A percentile compares a stretch with the other conserved stretches of the same genome.
Evolutionary conservation across 1,140 invertebrate species (phyloP).

Genomic region (Lepidurus apus): DNA sequence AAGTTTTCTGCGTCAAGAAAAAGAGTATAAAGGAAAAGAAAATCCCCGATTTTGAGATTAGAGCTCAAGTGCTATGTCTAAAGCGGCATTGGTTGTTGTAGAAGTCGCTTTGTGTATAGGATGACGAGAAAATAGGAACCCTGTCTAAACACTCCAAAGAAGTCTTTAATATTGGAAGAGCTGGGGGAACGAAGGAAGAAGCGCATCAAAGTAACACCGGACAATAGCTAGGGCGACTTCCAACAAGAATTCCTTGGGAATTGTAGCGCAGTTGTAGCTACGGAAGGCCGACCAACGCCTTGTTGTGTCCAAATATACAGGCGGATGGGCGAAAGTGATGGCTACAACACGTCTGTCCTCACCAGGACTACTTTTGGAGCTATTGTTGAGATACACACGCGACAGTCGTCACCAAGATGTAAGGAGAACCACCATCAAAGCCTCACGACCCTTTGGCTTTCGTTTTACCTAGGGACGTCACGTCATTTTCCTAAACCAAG

Average conservation of each 20-base stretch:
- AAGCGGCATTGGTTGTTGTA: too few species aligned
- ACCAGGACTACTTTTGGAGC: neutral
- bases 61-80: neutral
- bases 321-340: too few species aligned
- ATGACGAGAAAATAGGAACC: neutral
- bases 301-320: neutral
- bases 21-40: neutral
- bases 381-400: neutral
- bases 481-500: too few species aligned
- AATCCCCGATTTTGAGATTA: neutral
- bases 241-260: conserved; percentile 1
- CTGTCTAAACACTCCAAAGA: conserved; percentile 9
- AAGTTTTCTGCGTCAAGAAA: neutral
- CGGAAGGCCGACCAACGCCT: neutral
- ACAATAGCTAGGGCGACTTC: neutral
- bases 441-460: too few species aligned
- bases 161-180: conserved; percentile 6
- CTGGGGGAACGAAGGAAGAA: neutral
- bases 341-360: neutral
- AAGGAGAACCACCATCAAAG: neutral
- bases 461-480: too few species aligned
- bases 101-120: neutral
- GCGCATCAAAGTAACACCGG: neutral
- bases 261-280: neutral
- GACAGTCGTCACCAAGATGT: neutral